These are phyloP conservation scores for Poecilia wingei DNA, from an alignment of 2,797 vertebrate species.

Conservation along the genomic window DNA sequence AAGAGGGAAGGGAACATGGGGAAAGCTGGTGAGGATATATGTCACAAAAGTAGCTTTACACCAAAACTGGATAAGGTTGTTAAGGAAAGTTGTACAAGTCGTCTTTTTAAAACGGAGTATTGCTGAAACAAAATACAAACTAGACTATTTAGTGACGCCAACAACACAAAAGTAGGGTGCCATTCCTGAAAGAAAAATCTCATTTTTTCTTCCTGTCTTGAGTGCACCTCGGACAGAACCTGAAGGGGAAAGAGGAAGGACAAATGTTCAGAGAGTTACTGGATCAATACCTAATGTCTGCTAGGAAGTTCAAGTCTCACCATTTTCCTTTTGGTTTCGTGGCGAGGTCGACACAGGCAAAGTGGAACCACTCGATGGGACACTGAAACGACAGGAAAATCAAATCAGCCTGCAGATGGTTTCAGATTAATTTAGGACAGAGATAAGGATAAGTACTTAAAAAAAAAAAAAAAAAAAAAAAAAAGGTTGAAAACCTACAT, in stretches of 20 bases:
- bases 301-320: conserved; percentile 74
- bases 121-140: conserved; percentile 51
- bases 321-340: conserved; percentile 99
- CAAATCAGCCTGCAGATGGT: background rate
- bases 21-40: conserved; percentile 19
- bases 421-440: background rate
- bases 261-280: background rate
- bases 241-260: conserved; percentile 49
- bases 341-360: conserved; percentile 95
- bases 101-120: conserved; percentile 50
- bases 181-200: conserved; percentile 60
- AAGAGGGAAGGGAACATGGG: conserved; percentile 17
- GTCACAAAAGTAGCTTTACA: conserved; percentile 37
- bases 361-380: conserved; percentile 99
- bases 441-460: background rate
- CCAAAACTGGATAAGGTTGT: conserved; percentile 54
- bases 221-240: conserved; percentile 96
- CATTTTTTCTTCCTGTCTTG: conserved; percentile 96
- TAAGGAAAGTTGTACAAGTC: conserved; percentile 60
- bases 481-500: conserved; percentile 78
- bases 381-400: conserved; percentile 79
- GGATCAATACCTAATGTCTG: background rate
- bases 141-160: conserved; percentile 67
- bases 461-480: background rate
- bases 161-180: conserved; percentile 66